Conservation (phyloP, 2,113 vertebrate genomes). For the Psilopsiagon aurifrons region DNA sequence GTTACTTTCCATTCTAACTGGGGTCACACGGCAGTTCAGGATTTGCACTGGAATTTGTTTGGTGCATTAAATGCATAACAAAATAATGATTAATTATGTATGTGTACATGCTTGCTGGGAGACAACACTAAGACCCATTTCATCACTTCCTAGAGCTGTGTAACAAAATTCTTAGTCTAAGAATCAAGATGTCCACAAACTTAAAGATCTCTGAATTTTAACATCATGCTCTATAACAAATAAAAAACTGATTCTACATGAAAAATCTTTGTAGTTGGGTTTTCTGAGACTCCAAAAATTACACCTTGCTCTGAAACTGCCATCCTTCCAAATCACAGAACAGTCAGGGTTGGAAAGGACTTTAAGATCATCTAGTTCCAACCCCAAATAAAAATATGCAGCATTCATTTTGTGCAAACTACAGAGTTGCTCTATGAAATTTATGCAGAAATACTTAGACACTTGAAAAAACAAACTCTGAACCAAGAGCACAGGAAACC, state of each 20-base stretch:
- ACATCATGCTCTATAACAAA: background rate
- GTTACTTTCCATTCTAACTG: background rate
- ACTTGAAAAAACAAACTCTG: background rate
- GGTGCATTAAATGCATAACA: background rate
- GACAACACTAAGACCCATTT: background rate
- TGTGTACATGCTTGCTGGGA: background rate
- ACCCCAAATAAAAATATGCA: background rate
- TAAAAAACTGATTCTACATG: background rate
- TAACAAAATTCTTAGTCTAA: background rate
- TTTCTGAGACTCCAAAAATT: background rate
- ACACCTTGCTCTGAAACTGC: slow-evolving; percentile 9
- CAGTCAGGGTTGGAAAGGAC: background rate
- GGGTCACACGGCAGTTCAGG: background rate
- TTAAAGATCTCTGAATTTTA: background rate
- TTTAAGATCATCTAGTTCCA: background rate
- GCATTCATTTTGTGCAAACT: background rate
- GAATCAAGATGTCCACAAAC: background rate
- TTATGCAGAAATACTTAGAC: background rate
- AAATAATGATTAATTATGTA: slow-evolving; percentile 1
- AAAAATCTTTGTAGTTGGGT: background rate
- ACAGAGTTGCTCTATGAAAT: background rate
- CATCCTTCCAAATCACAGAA: background rate
- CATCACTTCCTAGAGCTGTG: background rate
- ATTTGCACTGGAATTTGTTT: background rate
- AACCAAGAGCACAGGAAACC: background rate